These are phyloP conservation scores for Eupithecia abbreviata DNA, from an alignment of 2,888 invertebrate genomes.

Conservation along the genomic window DNA sequence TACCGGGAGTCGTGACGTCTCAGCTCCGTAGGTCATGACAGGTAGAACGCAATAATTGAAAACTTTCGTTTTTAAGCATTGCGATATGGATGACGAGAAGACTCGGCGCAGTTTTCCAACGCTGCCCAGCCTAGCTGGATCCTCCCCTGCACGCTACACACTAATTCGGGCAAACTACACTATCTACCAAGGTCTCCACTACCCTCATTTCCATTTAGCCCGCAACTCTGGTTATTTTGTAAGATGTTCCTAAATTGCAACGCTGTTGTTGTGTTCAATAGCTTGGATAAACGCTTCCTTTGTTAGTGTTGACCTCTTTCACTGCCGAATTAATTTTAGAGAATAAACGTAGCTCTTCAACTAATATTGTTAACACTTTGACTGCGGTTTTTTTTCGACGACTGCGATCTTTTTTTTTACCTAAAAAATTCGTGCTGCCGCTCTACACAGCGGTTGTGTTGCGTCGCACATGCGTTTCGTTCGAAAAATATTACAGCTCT, in stretches of 20 bases:
- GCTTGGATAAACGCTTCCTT: constrained; percentile 36
- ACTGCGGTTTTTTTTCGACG: too few relatives aligned
- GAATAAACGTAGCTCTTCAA: constrained; percentile 20
- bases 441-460: too few relatives aligned
- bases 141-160: constrained; percentile 26
- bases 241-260: constrained; percentile 44
- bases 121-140: neutral
- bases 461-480: too few relatives aligned
- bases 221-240: constrained; percentile 33
- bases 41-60: too few relatives aligned
- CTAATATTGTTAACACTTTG: constrained; percentile 21
- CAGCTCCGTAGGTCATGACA: too few relatives aligned
- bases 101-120: too few relatives aligned
- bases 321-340: constrained; percentile 40
- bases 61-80: too few relatives aligned
- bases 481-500: too few relatives aligned
- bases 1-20: too few relatives aligned
- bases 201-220: constrained; percentile 47
- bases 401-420: too few relatives aligned
- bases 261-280: constrained; percentile 46
- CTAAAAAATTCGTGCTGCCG: too few relatives aligned
- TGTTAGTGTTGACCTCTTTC: constrained; percentile 38
- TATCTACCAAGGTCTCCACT: constrained; percentile 36
- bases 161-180: constrained; percentile 54
- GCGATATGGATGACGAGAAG: too few relatives aligned